phyloP scores from a whole-genome alignment of 2,797 vertebrate species.

The Vultur gryphus region DNA sequence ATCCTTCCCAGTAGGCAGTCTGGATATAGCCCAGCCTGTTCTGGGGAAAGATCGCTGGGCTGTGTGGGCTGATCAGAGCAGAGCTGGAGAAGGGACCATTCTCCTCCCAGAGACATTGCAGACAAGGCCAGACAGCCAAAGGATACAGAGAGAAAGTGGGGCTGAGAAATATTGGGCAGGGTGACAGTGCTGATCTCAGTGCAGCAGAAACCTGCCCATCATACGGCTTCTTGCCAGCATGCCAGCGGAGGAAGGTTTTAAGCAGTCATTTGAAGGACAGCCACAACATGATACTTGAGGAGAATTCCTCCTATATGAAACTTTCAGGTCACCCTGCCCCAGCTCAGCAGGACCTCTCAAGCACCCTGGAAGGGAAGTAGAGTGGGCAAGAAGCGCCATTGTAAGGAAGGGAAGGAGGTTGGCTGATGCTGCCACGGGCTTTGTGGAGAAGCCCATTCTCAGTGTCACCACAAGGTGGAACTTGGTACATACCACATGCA shows the following conservation, averaged over 20 bases:
- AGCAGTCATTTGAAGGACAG: background rate
- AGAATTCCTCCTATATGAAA: background rate
- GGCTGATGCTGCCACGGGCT: background rate
- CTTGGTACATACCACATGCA: conserved; percentile 39
- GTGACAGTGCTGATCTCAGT: background rate
- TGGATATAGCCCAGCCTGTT: background rate
- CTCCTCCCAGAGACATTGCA: background rate
- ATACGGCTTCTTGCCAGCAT: fast-evolving
- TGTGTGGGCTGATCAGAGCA: background rate
- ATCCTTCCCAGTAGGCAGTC: background rate
- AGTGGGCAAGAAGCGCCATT: background rate
- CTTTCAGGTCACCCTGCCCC: background rate
- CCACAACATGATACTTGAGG: no score
- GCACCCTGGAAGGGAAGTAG: background rate
- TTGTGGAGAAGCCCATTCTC: conserved; percentile 10
- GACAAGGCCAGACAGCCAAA: background rate
- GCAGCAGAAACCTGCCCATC: background rate
- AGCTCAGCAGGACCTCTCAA: background rate
- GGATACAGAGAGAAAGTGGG: background rate
- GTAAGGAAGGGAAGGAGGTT: background rate
- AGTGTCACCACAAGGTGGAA: conserved; percentile 68
- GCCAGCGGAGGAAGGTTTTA: background rate
- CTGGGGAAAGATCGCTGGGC: background rate
- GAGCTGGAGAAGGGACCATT: background rate
- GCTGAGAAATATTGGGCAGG: background rate